Evolutionary conservation across 2,888 invertebrate genomes (phyloP), one percentile per base, ranked within the genome.

Genomic region (Pterobdella sp.): DNA sequence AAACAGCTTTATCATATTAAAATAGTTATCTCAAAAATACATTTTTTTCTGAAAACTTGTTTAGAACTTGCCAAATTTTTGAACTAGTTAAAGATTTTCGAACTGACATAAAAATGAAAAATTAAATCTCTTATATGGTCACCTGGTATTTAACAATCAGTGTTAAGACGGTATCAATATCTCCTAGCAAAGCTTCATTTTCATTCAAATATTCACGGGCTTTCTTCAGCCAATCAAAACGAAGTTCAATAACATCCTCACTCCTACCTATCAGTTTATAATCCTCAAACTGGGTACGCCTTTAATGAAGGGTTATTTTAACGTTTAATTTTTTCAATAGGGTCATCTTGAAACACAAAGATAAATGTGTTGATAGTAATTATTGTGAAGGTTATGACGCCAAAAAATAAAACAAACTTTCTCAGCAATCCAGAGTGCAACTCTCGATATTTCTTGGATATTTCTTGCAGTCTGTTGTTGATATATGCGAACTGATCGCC

Each of bases 61-160:
- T 49, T 49, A n/a, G 22, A 49, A 49, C 52, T 18, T 49, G 52
- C 52, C 18, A 18, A 64, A 64, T 64, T 10, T 31, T 64, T 64
- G 10, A 64, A n/a, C n/a, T n/a, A n/a, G n/a, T n/a, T n/a, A n/a
- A n/a, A n/a, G n/a, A 63, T 63, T 37, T 36, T 36, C 10, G 7
- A n/a, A 68, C 42, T 68, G 1, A 10, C 31, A 32, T 32, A n/a
- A 36, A 7, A 22, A 68, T 37, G 14, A 34, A 1, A 37, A 3
- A 0, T 37, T 68, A 36, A 37, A 34, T 26, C 18, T 26, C 56
- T n/a, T n/a, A 18, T 29, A 42, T 32, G 10, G 26, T 29, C 35
- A 82, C 83, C 80, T 81, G 82, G 75, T 83, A 82, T 73, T 83
- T 83, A 72, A 83, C 83, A 37, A 81, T 80, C 42, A 83, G 79